Base-by-base conservation (phyloP, 2,797 vertebrate genomes). In the Gadopsis bispinosus region DNA sequence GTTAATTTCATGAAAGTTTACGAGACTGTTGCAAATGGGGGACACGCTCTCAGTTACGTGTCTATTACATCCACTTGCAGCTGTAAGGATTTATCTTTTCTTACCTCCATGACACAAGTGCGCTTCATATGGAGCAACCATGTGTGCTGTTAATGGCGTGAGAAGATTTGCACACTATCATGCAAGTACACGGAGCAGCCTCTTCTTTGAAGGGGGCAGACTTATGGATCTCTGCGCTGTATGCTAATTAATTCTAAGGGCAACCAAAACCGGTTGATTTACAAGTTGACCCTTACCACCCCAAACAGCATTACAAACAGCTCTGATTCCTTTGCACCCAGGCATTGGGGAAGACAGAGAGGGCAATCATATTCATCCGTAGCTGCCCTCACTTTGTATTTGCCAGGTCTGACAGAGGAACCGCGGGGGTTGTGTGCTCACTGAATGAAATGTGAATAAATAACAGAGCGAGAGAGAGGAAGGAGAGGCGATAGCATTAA, bases 381-480 rank as follows among this genome's bases (percentile, higher is more conserved):
- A 75, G 70, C 84, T 58, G 61, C 66, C 83, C 86, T 85, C 83
- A 45, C 73, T 77, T 69, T 41, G 81, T 75, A 79, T 90, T 89
- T 83, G 67, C 85, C 78, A 85, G 81, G 81, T 88, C 87, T 90
- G 87, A 84, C 88, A 82, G 85, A 87, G 82, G 89, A 92, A 91
- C 87, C 74, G 84, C 62, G 29, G 89, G 90, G 87, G 85, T 80
- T 89, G 87, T 88, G 86, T 85, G 88, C 75, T 91, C 83, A 85
- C 87, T 87, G 85, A 88, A 92, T 87, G 86, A 93, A 94, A 92
- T 83, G 87, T 79, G 87, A 92, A 93, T 93, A 94, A 93, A 94
- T 91, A 93, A 87, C 84, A 63, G 47, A 51, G 7, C 51, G 73
- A 69, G 64, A 53, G 60, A 43, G 62, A 65, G 63, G 48, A 58